Conservation (phyloP, 2,797 vertebrate genomes). For the Ptychadena robeensis region DNA sequence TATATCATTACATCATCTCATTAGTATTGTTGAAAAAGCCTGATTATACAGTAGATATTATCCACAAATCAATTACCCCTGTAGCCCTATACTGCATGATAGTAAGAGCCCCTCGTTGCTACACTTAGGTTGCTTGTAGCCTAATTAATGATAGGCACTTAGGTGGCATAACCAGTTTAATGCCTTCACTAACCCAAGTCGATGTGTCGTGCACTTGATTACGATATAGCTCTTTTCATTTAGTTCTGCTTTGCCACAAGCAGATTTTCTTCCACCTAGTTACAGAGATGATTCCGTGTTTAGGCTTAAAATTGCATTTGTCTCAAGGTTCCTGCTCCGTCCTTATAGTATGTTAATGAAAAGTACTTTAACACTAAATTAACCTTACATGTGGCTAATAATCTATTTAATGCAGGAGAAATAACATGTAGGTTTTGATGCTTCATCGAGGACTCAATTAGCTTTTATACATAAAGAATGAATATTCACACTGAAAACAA, state of each 20-base stretch:
- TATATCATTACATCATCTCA: too few species aligned
- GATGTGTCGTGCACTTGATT: background rate
- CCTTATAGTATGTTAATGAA: constrained; percentile 59
- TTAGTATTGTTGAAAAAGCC: background rate
- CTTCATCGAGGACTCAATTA: constrained; percentile 62
- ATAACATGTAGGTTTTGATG: constrained; percentile 62
- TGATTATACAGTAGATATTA: background rate
- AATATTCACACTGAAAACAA: constrained; percentile 54
- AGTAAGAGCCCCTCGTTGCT: background rate
- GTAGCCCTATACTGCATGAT: background rate
- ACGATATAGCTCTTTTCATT: constrained; percentile 12
- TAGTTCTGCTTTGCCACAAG: constrained; percentile 1
- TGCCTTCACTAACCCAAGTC: background rate
- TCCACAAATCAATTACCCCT: background rate
- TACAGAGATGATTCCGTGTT: constrained; percentile 12
- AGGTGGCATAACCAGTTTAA: background rate
- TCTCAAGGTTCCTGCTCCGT: constrained; percentile 47
- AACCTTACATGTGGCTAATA: constrained; percentile 62
- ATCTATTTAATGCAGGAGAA: constrained; percentile 62
- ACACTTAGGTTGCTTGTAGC: background rate
- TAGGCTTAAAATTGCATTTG: constrained; percentile 49
- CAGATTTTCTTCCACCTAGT: background rate
- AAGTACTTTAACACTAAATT: constrained; percentile 63
- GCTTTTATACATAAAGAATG: constrained; percentile 56
- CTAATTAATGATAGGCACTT: background rate